A percentile compares a stretch with the other conserved stretches of the same genome.
phyloP scores from a whole-genome alignment of 2,797 vertebrate species.

The Pseudocheirus occidentalis region DNA sequence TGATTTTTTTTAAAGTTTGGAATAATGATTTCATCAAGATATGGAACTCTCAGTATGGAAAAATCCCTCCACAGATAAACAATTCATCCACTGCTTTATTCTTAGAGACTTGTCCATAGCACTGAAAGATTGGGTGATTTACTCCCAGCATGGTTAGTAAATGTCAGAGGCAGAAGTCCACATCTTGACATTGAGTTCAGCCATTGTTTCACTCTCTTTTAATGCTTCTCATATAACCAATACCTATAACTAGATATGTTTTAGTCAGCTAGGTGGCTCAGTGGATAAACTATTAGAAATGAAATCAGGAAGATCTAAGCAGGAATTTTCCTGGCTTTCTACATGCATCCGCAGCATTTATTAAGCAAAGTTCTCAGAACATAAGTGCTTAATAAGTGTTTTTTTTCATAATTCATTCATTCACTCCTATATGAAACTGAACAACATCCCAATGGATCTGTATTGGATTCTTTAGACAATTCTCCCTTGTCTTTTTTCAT shows the following conservation, averaged over 20 bases:
- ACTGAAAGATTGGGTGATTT: background rate
- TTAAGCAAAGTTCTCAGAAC: background rate
- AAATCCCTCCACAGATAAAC: background rate
- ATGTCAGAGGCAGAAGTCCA: background rate
- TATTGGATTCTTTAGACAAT: background rate
- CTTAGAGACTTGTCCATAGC: background rate
- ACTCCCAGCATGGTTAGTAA: background rate
- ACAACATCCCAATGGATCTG: background rate
- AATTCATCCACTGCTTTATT: background rate
- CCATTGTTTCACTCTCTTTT: background rate
- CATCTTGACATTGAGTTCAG: background rate
- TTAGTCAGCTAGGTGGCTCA: background rate
- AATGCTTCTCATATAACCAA: background rate
- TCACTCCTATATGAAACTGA: background rate
- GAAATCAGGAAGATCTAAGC: background rate
- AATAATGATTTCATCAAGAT: background rate
- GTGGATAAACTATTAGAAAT: background rate
- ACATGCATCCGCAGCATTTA: background rate
- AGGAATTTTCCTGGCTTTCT: background rate
- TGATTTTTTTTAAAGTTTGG: background rate
- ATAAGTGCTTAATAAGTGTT: background rate
- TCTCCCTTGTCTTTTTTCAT: background rate
- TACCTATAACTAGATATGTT: background rate
- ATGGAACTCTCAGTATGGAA: background rate
- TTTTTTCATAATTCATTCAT: background rate